Evolutionary conservation across 2,797 vertebrate genomes (phyloP), one percentile per base, ranked within the genome.

Genomic region (Merluccius polli): DNA sequence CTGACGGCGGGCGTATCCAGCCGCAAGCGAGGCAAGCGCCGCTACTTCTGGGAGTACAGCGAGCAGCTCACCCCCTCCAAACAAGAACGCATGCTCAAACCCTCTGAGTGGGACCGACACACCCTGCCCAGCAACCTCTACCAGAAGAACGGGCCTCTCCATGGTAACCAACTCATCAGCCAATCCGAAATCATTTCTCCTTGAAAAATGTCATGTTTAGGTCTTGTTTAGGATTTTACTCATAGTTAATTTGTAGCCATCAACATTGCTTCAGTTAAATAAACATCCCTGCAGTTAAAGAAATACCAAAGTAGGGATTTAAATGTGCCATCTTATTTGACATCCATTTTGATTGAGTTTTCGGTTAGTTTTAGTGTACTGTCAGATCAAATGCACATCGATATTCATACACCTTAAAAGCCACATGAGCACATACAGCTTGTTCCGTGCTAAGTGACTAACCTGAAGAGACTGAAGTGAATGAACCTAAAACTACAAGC

Each of bases 31-130:
- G 96, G 97, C 77, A 99, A 98, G 86, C 92, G 97, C 48, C 93
- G 98, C 85, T 99, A 98, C 88, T 99, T 99, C 90, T 99, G 98
- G 98, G 98, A 99, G 80, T 99, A 99, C 89, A 99, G 98, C 0
- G 98, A 99, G 84, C 98, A 99, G 69, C 92, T 98, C 80, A 96
- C 95, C 0, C 95, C 97, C 1, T 94, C 94, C 3, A 98, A 99
- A 78, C 97, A 98, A 83, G 98, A 99, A 82, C 95, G 96, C 59
- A 95, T 97, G 94, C 94, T 98, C 12, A 95, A 96, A 86, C 97
- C 98, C 0, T 99, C 97, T 0, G 97, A 99, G 87, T 99, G 98
- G 98, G 95, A 93, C 89, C 89, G 96, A 82, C 96, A 99, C 76
- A 99, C 98, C 0, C 93, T 99, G 85, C 98, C 98, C 77, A 99